Evolutionary conservation across 2,113 vertebrate genomes (phyloP).

Genomic region (Varanus salvator): DNA sequence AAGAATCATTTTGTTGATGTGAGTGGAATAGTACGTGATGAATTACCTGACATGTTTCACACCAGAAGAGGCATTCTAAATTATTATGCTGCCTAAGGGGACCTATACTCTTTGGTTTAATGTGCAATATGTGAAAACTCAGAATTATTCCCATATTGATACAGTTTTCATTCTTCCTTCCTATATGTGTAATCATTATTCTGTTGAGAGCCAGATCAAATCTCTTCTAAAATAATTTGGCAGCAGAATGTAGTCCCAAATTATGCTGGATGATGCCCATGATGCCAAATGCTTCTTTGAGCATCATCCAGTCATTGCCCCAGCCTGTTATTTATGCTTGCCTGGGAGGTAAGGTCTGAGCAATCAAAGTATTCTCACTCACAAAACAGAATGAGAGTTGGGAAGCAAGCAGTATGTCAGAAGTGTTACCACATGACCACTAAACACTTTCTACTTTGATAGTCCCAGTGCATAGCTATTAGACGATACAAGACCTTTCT

Average conservation of each 20-base stretch:
- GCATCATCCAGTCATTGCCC: neutral
- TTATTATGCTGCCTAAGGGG: neutral
- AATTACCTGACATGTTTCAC: neutral
- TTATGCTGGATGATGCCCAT: constrained; percentile 26
- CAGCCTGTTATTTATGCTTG: constrained; percentile 6
- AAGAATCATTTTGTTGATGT: neutral
- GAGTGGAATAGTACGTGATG: neutral
- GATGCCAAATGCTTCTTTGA: constrained; percentile 11
- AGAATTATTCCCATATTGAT: neutral
- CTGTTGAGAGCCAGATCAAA: neutral
- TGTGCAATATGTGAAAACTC: neutral
- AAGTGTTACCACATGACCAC: neutral
- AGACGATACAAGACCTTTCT: neutral
- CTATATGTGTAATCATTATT: neutral
- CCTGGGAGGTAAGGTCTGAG: neutral
- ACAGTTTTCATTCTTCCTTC: neutral
- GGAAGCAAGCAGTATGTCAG: neutral
- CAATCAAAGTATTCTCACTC: neutral
- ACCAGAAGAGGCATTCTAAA: neutral
- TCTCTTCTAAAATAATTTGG: constrained; percentile 9
- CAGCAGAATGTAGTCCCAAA: constrained; percentile 11
- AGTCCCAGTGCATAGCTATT: neutral
- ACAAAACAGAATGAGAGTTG: constrained; percentile 1
- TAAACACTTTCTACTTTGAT: neutral
- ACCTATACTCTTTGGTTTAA: neutral